Evolutionary conservation across 2,797 vertebrate species (phyloP).

Genomic region (Gephyroberyx darwinii): DNA sequence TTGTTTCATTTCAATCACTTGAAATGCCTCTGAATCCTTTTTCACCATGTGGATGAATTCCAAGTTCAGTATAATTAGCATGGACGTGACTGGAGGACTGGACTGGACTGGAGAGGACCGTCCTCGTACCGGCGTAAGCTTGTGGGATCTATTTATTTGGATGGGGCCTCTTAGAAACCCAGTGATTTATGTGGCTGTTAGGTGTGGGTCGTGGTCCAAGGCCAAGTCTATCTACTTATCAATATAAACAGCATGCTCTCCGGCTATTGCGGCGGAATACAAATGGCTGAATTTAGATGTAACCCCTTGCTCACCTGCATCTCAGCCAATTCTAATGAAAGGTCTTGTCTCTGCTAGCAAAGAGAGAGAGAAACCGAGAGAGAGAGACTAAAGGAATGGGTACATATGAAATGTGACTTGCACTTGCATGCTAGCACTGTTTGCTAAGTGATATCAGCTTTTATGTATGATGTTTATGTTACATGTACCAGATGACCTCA

Average conservation of each 20-base stretch:
- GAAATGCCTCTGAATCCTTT: constrained; percentile 2
- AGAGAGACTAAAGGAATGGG: constrained; percentile 22
- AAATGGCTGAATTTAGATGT: constrained; percentile 74
- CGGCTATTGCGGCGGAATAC: constrained; percentile 60
- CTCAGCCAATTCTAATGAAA: constrained; percentile 63
- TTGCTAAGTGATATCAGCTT: too few relatives aligned
- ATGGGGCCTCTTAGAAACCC: constrained; percentile 47
- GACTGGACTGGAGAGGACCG: constrained; percentile 38
- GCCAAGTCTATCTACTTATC: constrained; percentile 72
- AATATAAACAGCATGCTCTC: constrained; percentile 61
- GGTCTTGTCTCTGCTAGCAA: constrained; percentile 33
- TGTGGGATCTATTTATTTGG: constrained; percentile 51
- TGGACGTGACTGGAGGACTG: constrained; percentile 28
- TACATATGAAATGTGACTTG: constrained; percentile 18
- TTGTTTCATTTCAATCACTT: constrained; percentile 1
- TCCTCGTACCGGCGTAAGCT: constrained; percentile 28
- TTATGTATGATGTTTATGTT: constrained; percentile 1
- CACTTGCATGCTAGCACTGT: neutral
- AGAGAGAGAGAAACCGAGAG: constrained; percentile 18
- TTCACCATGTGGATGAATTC: neutral
- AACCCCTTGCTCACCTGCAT: constrained; percentile 67
- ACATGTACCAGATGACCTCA: neutral
- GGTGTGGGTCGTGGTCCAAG: constrained; percentile 63
- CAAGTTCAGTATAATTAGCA: constrained; percentile 29
- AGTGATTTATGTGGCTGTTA: constrained; percentile 71